Conservation (phyloP, 2,113 vertebrate species). For the Cyphomyrus plagiostoma region DNA sequence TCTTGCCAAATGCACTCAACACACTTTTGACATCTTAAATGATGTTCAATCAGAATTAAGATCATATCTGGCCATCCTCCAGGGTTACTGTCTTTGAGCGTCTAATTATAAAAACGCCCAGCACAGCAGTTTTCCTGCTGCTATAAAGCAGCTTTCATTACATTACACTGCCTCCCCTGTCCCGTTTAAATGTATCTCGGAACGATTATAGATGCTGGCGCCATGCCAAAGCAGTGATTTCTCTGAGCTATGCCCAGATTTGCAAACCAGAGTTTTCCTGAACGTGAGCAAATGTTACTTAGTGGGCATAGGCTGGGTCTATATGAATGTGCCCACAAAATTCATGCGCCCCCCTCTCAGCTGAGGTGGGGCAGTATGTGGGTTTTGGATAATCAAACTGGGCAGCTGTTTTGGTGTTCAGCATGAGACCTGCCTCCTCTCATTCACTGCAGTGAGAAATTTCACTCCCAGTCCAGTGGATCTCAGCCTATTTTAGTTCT, state of each 20-base stretch:
- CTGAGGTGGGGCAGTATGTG: not conserved
- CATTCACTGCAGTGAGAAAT: not conserved
- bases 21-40: constrained; percentile 18
- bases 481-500: not conserved
- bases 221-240: constrained; percentile 11
- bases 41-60: constrained; percentile 23
- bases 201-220: constrained; percentile 24
- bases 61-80: constrained; percentile 25
- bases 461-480: not conserved
- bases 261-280: not conserved
- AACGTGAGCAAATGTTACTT: not conserved
- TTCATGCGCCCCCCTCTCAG: not conserved
- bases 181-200: constrained; percentile 24
- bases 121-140: constrained; percentile 18
- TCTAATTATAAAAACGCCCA: constrained; percentile 27
- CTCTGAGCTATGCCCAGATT: not conserved
- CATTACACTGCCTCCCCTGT: constrained; percentile 19
- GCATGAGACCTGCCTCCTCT: not conserved
- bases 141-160: constrained; percentile 32
- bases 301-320: not conserved
- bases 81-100: constrained; percentile 17
- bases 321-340: not conserved
- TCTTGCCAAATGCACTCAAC: not conserved
- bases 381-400: not conserved
- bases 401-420: not conserved